Percentiles rank a stretch among this genome's conserved stretches.
Conservation (phyloP, 2,888 invertebrate species). For the Leistus spinibarbis region DNA sequence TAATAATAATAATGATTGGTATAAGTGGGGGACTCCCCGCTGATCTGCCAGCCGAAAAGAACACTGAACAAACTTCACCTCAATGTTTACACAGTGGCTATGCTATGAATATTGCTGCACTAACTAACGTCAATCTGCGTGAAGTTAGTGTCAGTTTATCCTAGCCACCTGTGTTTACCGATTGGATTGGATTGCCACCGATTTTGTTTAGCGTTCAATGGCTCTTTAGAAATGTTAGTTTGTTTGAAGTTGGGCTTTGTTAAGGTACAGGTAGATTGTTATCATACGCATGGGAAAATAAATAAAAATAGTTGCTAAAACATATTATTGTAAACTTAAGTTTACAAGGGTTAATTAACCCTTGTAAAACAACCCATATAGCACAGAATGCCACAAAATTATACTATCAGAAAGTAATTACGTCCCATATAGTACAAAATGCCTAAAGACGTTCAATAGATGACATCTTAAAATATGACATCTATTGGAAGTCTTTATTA, state of each 20-base stretch:
- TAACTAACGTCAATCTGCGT: background rate
- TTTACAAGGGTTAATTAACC: no score
- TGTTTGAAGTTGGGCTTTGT: background rate
- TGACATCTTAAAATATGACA: no score
- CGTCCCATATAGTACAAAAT: no score
- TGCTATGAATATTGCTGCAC: background rate
- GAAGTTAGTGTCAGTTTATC: background rate
- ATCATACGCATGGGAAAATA: background rate
- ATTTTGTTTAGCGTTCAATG: background rate
- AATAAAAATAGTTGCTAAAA: no score
- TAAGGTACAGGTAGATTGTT: constrained; percentile 1
- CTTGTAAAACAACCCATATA: no score
- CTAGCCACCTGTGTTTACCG: constrained; percentile 8
- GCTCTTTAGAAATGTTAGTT: background rate
- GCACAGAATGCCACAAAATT: no score
- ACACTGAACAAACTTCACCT: constrained; percentile 6
- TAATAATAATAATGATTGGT: background rate
- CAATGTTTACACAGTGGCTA: constrained; percentile 12
- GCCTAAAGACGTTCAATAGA: no score
- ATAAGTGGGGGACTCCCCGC: constrained; percentile 5
- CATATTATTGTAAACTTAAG: no score
- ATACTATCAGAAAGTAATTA: no score
- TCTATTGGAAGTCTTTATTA: no score
- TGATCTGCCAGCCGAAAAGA: constrained; percentile 1
- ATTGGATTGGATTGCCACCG: constrained; percentile 1